Evolutionary conservation across 2,797 vertebrate genomes (phyloP).

Genomic region (Ceyx erithaca): DNA sequence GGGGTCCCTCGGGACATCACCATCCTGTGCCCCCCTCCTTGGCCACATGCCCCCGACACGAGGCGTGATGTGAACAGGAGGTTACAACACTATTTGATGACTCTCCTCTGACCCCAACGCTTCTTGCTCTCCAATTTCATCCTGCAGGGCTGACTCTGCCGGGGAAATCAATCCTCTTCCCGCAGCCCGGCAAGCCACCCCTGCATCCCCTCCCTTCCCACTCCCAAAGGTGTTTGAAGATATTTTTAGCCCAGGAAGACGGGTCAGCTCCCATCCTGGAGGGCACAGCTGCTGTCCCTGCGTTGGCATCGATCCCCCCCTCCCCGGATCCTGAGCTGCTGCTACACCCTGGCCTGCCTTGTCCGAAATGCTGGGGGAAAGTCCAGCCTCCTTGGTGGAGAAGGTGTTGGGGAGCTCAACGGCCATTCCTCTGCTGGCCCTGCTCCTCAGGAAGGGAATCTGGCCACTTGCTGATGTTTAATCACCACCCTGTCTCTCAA

Average conservation of each 20-base stretch:
- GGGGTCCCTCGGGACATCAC: not conserved
- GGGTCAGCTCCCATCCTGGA: not conserved
- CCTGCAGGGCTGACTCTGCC: not conserved
- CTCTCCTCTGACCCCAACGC: slow-evolving; percentile 12
- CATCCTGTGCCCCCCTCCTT: not conserved
- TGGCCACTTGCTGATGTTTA: not conserved
- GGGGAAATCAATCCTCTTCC: slow-evolving; percentile 22
- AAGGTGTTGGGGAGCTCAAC: not conserved
- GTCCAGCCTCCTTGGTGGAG: not conserved
- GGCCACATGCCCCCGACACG: accelerated
- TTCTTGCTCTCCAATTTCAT: slow-evolving; percentile 27
- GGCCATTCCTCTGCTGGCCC: not conserved
- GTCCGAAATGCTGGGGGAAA: accelerated
- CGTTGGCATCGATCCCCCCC: not conserved
- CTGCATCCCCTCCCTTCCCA: not conserved
- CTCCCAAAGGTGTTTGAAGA: not conserved
- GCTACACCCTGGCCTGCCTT: accelerated
- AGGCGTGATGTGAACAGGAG: not conserved
- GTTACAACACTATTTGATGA: slow-evolving; percentile 3
- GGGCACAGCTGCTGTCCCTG: not conserved
- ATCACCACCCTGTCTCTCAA: not conserved
- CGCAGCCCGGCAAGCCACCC: not conserved
- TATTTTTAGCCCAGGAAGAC: slow-evolving; percentile 32
- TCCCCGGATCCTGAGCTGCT: accelerated
- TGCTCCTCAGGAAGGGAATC: not conserved